Evolutionary conservation across 2,797 vertebrate species (phyloP).

Genomic region (Clarias fuscus): DNA sequence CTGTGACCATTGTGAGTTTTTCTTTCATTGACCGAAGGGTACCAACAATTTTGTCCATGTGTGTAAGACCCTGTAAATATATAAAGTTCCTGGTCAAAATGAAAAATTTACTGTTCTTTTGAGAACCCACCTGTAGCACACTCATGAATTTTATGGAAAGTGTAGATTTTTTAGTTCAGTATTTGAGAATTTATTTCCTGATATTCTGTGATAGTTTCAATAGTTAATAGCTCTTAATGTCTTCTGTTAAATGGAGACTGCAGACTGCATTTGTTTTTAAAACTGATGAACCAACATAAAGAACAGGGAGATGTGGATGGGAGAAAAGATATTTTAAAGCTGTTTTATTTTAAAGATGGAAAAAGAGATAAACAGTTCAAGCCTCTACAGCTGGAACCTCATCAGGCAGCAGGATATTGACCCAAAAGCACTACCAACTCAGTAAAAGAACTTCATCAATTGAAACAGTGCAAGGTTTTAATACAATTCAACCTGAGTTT

Average conservation of each 20-base stretch:
- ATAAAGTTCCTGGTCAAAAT: neutral
- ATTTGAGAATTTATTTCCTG: neutral
- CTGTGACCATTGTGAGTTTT: too few species aligned
- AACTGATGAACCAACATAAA: neutral
- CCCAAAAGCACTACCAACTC: neutral
- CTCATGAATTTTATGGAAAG: neutral
- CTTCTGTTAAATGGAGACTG: neutral
- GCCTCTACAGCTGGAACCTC: neutral
- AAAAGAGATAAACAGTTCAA: neutral
- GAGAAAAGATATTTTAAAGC: too few species aligned
- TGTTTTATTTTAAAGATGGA: neutral
- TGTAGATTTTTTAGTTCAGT: neutral
- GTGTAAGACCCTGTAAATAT: too few species aligned
- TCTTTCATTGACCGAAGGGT: too few species aligned
- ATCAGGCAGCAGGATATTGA: neutral
- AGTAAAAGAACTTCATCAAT: neutral
- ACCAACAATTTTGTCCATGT: too few species aligned
- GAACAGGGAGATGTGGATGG: neutral
- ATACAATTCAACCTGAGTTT: neutral
- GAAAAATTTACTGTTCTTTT: neutral
- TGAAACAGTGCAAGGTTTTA: neutral
- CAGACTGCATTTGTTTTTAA: neutral
- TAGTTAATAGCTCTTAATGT: too few species aligned
- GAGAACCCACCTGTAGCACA: neutral
- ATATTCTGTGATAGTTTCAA: neutral